phyloP scores from a whole-genome alignment of 1,140 invertebrate genomes.

The Phymorhynchus buccinoides region DNA sequence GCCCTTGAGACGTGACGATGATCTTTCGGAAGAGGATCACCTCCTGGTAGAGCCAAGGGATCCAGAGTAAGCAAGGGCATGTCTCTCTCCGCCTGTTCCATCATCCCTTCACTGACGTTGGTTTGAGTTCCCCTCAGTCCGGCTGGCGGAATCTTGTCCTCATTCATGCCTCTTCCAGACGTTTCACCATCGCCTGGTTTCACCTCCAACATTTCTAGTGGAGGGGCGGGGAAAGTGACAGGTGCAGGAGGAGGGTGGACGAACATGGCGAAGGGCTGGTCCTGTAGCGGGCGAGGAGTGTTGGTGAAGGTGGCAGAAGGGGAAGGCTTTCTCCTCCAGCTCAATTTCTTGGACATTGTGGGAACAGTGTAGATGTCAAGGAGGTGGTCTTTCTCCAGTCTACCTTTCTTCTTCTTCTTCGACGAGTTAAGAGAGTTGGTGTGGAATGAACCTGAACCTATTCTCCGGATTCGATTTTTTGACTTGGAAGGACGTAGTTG shows the following conservation, averaged over 20 bases:
- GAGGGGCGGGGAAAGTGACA: too few species aligned
- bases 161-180: background rate
- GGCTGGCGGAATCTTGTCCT: background rate
- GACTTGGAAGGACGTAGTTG: background rate
- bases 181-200: background rate
- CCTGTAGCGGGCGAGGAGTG: background rate
- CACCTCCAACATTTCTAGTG: background rate
- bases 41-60: background rate
- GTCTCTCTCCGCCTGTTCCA: background rate
- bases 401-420: constrained; percentile 20
- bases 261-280: background rate
- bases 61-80: constrained; percentile 27
- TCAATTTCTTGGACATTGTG: background rate
- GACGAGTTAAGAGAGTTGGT: background rate
- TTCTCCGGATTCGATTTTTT: background rate
- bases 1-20: background rate
- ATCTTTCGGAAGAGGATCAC: background rate
- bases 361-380: constrained; percentile 30
- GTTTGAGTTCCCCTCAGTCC: background rate
- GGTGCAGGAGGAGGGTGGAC: background rate
- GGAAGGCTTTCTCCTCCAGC: constrained; percentile 11
- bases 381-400: background rate
- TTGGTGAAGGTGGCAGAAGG: background rate
- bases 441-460: background rate
- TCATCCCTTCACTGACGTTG: constrained; percentile 19